Evolutionary conservation across 2,113 vertebrate species (phyloP).

Genomic region (Callospermophilus lateralis): DNA sequence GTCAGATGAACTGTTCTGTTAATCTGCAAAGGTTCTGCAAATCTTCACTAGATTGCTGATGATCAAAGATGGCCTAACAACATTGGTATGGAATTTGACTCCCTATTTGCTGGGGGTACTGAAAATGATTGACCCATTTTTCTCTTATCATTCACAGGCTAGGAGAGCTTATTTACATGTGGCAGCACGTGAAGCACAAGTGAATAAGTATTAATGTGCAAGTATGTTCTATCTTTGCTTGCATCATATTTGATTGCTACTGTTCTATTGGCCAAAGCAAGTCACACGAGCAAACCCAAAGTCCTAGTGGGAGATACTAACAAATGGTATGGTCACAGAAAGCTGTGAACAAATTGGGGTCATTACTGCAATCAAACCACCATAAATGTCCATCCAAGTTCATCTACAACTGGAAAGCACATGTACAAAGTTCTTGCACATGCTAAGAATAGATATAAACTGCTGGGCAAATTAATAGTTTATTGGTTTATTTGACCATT

Average conservation of each 20-base stretch:
- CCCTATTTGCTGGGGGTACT: background rate
- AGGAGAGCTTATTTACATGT: background rate
- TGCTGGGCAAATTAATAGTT: background rate
- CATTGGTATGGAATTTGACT: constrained; percentile 1
- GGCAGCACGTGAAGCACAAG: background rate
- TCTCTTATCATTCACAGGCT: background rate
- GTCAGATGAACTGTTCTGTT: background rate
- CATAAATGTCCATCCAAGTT: background rate
- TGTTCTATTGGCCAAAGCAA: constrained; percentile 13
- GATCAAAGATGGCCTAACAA: background rate
- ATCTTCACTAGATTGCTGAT: background rate
- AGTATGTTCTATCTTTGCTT: background rate
- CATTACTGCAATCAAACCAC: background rate
- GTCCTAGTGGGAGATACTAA: background rate
- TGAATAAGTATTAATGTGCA: background rate
- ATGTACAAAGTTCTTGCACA: background rate
- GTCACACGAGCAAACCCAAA: background rate
- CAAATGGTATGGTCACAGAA: background rate
- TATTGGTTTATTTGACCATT: constrained; percentile 15
- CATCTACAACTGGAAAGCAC: background rate
- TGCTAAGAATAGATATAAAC: background rate
- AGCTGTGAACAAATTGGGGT: background rate
- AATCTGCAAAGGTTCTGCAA: background rate
- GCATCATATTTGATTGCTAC: background rate
- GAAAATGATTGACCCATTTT: background rate